Evolutionary conservation across 2,888 invertebrate species (phyloP).

Genomic region (Gari tellinella): DNA sequence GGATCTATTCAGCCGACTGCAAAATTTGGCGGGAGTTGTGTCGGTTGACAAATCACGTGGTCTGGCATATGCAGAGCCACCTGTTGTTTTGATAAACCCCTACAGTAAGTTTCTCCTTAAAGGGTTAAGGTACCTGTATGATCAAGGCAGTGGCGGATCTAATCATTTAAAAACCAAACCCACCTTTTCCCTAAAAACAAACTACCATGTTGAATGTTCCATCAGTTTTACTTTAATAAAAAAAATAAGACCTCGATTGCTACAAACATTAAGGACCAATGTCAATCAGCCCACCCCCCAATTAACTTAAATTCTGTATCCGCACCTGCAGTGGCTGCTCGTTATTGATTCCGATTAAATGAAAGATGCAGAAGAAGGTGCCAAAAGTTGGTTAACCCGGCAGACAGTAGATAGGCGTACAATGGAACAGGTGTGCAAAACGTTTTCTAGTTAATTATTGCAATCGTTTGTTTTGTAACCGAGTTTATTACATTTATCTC

Average conservation of each 20-base stretch:
- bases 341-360: not conserved
- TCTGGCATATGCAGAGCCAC: constrained; percentile 48
- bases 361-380: too few species aligned
- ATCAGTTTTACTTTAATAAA: too few species aligned
- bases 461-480: not conserved
- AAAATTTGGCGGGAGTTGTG: constrained; percentile 57
- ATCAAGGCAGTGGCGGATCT: too few species aligned
- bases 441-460: constrained; percentile 28
- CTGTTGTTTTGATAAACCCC: constrained; percentile 49
- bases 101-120: not conserved
- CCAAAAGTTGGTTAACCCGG: not conserved
- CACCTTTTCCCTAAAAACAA: too few species aligned
- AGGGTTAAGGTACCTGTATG: not conserved
- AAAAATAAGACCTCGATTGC: too few species aligned
- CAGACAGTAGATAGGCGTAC: constrained; percentile 21
- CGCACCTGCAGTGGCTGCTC: constrained; percentile 22
- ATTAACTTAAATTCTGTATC: too few species aligned
- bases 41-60: constrained; percentile 49
- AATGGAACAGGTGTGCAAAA: constrained; percentile 28
- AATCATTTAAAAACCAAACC: too few species aligned
- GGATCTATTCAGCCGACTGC: not conserved
- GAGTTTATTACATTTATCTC: constrained; percentile 18
- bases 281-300: too few species aligned
- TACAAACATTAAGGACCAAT: too few species aligned
- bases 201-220: too few species aligned